phyloP scores from a whole-genome alignment of 1,140 invertebrate species.

The Orussus abietinus region DNA sequence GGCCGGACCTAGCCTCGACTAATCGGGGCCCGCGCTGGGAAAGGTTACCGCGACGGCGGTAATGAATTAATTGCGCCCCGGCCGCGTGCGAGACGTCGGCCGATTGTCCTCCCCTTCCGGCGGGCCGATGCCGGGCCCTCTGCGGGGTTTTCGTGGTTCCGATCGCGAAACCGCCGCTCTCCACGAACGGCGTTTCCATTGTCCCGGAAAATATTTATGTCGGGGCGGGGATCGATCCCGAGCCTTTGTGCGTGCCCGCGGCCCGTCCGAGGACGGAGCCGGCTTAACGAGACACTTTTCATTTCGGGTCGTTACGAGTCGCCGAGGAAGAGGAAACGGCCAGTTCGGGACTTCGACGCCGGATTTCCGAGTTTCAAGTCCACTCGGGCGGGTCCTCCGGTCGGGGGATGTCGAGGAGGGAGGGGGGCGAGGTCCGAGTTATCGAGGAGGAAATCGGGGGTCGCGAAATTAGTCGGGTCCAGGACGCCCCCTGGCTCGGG shows the following conservation, averaged over 20 bases:
- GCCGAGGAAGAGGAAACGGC: no score
- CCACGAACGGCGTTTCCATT: slow-evolving; percentile 28
- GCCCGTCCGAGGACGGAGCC: slow-evolving; percentile 3
- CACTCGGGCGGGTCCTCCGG: slow-evolving; percentile 9
- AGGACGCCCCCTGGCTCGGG: slow-evolving; percentile 6
- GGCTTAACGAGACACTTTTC: no score
- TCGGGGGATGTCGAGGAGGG: slow-evolving; percentile 12
- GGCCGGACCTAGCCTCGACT: no score
- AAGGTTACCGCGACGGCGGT: slow-evolving; percentile 16
- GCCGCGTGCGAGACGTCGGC: slow-evolving; percentile 34
- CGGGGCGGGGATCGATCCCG: background rate
- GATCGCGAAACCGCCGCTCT: slow-evolving; percentile 7
- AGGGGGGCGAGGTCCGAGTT: slow-evolving; percentile 21
- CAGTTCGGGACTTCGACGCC: no score
- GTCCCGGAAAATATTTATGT: slow-evolving; percentile 44
- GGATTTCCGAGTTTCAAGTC: slow-evolving; percentile 5
- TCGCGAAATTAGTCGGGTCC: slow-evolving; percentile 3
- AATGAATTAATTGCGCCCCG: slow-evolving; percentile 39
- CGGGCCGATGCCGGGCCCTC: slow-evolving; percentile 8
- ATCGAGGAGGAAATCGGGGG: slow-evolving; percentile 13
- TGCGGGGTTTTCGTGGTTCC: slow-evolving; percentile 22
- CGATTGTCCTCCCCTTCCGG: slow-evolving; percentile 30
- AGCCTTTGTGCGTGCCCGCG: background rate
- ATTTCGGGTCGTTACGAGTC: no score
- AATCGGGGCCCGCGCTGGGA: background rate